Conservation (phyloP, 2,888 invertebrate genomes). For the Tipula vernalis region DNA sequence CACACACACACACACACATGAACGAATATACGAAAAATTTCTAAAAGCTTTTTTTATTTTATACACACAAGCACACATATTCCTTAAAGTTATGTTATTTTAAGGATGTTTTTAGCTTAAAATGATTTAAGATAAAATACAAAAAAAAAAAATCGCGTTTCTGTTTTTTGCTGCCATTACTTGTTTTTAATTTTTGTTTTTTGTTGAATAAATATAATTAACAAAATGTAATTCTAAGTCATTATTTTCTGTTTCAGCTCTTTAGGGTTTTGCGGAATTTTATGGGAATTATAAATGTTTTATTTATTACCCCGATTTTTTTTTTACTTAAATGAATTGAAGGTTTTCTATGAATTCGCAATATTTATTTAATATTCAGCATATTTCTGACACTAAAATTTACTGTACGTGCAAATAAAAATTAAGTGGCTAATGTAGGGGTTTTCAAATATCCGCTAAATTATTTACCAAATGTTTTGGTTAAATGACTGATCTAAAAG, state of each 20-base stretch:
- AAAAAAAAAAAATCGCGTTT: not conserved
- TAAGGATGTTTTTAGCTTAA: not conserved
- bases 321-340: too few species aligned
- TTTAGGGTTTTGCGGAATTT: not conserved
- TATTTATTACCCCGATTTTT: not conserved
- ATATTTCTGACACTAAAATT: too few species aligned
- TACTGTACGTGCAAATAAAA: not conserved
- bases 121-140: not conserved
- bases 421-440: too few species aligned
- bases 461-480: too few species aligned
- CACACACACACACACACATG: not conserved
- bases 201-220: not conserved
- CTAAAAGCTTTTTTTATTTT: not conserved
- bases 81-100: not conserved
- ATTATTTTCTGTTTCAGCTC: not conserved
- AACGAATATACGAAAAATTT: not conserved
- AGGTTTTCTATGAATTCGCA: too few species aligned
- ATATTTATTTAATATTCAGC: too few species aligned
- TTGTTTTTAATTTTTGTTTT: not conserved
- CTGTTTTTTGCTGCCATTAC: not conserved
- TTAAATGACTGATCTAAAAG: too few species aligned
- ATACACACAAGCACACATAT: not conserved
- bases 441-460: too few species aligned
- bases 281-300: not conserved
- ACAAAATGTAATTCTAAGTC: not conserved